These are phyloP conservation scores for Hippocampus mohnikei DNA, from an alignment of 2,113 vertebrate species.

Conservation along the genomic window DNA sequence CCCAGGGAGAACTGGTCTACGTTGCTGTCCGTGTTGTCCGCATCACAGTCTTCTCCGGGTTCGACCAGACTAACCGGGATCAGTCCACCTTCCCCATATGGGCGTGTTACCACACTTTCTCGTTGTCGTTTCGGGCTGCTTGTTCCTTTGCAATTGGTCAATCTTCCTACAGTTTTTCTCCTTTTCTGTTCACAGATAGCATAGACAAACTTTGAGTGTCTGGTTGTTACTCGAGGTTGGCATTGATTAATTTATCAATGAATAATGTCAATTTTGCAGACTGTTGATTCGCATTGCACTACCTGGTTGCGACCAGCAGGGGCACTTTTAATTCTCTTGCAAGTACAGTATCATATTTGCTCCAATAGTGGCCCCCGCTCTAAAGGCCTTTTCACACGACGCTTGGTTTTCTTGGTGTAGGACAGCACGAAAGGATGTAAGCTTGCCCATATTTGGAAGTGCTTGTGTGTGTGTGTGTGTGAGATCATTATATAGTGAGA, in stretches of 20 bases:
- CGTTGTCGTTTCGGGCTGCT: slow-evolving; percentile 37
- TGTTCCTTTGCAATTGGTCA: slow-evolving; percentile 24
- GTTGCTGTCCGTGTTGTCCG: slow-evolving; percentile 29
- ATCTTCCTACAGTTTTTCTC: slow-evolving; percentile 4
- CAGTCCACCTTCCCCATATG: slow-evolving; percentile 28
- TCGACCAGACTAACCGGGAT: slow-evolving; percentile 7
- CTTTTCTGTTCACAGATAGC: slow-evolving; percentile 36
- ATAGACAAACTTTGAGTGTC: not conserved
- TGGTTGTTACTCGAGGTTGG: not conserved
- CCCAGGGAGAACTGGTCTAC: slow-evolving; percentile 50
- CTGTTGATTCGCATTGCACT: not conserved
- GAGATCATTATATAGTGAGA: too few relatives aligned
- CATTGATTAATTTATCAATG: not conserved
- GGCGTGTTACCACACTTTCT: slow-evolving; percentile 54
- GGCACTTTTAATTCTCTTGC: not conserved
- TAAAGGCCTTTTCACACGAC: not conserved
- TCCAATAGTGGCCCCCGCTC: not conserved
- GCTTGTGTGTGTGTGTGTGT: too few relatives aligned
- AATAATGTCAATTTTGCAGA: not conserved
- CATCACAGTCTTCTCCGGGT: slow-evolving; percentile 11
- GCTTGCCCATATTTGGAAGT: too few relatives aligned
- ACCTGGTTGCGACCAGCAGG: not conserved
- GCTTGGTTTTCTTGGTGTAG: too few relatives aligned
- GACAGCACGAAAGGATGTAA: too few relatives aligned
- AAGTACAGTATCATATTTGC: not conserved